A percentile compares a stretch with the other conserved stretches of the same genome.
These are phyloP conservation scores for Drosophila mauritiana DNA, from an alignment of 1,140 invertebrate species.

Conservation along the genomic window DNA sequence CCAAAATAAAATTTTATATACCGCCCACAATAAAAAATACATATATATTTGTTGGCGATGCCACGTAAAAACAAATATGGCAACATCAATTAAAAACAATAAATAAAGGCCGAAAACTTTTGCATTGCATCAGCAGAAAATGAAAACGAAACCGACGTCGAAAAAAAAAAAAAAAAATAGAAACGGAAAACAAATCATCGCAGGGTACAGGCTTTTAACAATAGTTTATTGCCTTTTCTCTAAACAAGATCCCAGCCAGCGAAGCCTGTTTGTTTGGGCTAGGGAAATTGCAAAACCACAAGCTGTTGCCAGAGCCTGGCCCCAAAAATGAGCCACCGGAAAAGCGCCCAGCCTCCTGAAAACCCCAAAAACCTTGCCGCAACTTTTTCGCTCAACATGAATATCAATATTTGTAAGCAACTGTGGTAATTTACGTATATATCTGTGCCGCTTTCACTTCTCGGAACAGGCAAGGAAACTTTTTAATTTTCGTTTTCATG, in stretches of 20 bases:
- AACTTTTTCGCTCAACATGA: constrained; percentile 42
- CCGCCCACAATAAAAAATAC: not conserved
- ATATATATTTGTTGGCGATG: constrained; percentile 1
- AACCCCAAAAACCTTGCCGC: constrained; percentile 11
- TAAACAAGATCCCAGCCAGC: constrained; percentile 29
- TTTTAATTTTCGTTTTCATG: constrained; percentile 80
- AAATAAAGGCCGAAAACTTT: constrained; percentile 44
- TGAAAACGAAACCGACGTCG: constrained; percentile 19
- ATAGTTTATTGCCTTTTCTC: constrained; percentile 55
- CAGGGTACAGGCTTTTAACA: constrained; percentile 32
- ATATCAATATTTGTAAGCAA: constrained; percentile 77
- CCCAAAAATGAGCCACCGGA: constrained; percentile 1
- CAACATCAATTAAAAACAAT: constrained; percentile 53
- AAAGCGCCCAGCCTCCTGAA: not conserved
- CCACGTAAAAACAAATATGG: constrained; percentile 38
- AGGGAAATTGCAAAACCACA: constrained; percentile 39
- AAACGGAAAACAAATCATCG: constrained; percentile 45
- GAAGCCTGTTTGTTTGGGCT: constrained; percentile 8
- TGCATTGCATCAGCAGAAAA: constrained; percentile 40
- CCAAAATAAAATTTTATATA: constrained; percentile 17
- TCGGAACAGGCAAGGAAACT: constrained; percentile 59
- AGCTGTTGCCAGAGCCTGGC: constrained; percentile 54
- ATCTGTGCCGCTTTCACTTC: not conserved
- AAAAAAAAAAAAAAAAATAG: constrained; percentile 2
- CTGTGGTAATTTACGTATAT: constrained; percentile 74